Percentiles rank a stretch among this genome's conserved stretches.
Conservation (phyloP, 2,113 vertebrate genomes). For the Podarcis muralis region DNA sequence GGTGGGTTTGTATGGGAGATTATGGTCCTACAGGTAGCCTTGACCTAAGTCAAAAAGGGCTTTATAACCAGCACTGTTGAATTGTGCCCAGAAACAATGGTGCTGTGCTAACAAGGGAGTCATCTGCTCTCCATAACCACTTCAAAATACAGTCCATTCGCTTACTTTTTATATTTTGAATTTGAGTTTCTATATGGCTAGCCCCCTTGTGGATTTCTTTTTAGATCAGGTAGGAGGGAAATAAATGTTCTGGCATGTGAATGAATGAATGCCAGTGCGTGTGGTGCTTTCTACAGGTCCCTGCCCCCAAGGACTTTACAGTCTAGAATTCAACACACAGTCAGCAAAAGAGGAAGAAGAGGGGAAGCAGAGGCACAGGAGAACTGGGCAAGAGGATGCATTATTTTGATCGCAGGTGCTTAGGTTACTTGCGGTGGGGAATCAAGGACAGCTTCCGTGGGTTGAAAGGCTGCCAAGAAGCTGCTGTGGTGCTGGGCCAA, state of each 20-base stretch:
- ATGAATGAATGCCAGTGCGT: too few species aligned
- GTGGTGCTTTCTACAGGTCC: background rate
- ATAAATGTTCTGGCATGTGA: background rate
- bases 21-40: too few species aligned
- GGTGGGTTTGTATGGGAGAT: too few species aligned
- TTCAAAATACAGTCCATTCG: background rate
- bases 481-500: too few species aligned
- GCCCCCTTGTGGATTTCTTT: background rate
- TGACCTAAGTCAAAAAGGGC: too few species aligned
- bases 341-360: background rate
- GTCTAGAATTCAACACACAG: background rate
- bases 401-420: background rate
- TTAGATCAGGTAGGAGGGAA: background rate
- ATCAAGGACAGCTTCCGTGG: too few species aligned
- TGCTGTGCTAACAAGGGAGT: too few species aligned
- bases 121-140: background rate
- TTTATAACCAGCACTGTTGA: too few species aligned
- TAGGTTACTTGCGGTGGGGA: background rate
- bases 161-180: background rate
- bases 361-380: background rate
- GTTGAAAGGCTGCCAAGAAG: too few species aligned
- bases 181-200: background rate
- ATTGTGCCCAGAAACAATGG: background rate
- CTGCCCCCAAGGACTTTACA: background rate
- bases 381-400: background rate